phyloP scores from a whole-genome alignment of 2,113 vertebrate genomes.

The Meles meles region DNA sequence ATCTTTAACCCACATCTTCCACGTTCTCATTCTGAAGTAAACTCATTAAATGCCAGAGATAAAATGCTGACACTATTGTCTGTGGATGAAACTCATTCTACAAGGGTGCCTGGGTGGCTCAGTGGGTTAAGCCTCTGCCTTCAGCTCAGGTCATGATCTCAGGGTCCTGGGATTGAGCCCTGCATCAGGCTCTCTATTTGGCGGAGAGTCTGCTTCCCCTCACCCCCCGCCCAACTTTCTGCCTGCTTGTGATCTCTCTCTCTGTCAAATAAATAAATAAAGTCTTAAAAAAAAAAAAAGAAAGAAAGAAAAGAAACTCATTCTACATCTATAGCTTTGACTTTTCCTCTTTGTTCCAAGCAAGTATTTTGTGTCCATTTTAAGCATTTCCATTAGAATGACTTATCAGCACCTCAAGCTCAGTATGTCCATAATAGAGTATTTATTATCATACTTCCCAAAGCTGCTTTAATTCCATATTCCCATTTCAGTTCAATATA shows the following conservation, averaged over 20 bases:
- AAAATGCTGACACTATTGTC: not conserved
- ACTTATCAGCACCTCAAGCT: not conserved
- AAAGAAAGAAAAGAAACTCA: not conserved
- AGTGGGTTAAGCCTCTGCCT: too few relatives aligned
- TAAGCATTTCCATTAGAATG: not conserved
- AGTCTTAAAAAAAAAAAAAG: too few relatives aligned
- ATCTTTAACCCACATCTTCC: not conserved
- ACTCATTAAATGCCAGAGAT: not conserved
- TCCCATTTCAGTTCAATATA: not conserved
- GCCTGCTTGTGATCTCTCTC: too few relatives aligned
- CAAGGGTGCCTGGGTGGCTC: not conserved
- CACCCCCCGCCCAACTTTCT: too few relatives aligned
- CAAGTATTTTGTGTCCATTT: constrained; percentile 15
- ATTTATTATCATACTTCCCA: not conserved
- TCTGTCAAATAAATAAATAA: too few relatives aligned
- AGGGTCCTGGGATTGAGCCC: too few relatives aligned
- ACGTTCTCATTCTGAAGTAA: not conserved
- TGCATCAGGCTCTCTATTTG: too few relatives aligned
- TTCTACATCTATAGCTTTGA: not conserved
- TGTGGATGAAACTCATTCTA: not conserved
- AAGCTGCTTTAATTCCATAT: not conserved
- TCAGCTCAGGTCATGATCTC: too few relatives aligned
- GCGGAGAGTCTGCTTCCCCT: too few relatives aligned
- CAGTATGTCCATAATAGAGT: not conserved
- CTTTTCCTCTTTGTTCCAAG: not conserved